Conservation (phyloP, 1,140 invertebrate genomes). For the Sarcophaga peregrina region DNA sequence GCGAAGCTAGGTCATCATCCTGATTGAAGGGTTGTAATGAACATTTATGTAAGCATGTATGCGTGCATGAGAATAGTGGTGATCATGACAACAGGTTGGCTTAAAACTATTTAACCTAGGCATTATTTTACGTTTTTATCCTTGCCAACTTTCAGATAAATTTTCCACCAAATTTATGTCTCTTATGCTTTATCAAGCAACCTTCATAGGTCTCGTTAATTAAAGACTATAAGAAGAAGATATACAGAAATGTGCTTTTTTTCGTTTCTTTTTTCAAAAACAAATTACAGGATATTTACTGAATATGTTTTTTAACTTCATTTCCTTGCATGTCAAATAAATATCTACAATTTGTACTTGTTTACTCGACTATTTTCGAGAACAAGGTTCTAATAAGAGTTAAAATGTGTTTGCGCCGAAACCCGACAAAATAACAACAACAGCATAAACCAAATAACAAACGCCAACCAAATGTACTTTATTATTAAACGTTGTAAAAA, state of each 20-base stretch:
- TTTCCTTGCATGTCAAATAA: slow-evolving; percentile 38
- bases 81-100: too few species aligned
- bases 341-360: neutral
- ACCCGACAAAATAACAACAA: slow-evolving; percentile 6
- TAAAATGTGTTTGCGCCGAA: slow-evolving; percentile 28
- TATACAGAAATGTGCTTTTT: neutral
- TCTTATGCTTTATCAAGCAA: too few species aligned
- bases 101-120: too few species aligned
- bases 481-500: slow-evolving; percentile 17
- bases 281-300: slow-evolving; percentile 40
- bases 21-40: too few species aligned
- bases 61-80: too few species aligned
- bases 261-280: neutral
- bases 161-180: too few species aligned
- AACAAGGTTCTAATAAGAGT: slow-evolving; percentile 36
- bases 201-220: neutral
- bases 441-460: neutral
- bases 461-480: neutral
- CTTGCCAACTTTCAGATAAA: too few species aligned
- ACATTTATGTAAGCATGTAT: too few species aligned
- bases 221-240: neutral
- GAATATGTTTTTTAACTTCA: slow-evolving; percentile 34
- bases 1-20: too few species aligned
- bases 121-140: too few species aligned
- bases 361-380: too few species aligned